These are phyloP conservation scores for Xenentodon cancila DNA, from an alignment of 2,797 vertebrate genomes.

Conservation along the genomic window DNA sequence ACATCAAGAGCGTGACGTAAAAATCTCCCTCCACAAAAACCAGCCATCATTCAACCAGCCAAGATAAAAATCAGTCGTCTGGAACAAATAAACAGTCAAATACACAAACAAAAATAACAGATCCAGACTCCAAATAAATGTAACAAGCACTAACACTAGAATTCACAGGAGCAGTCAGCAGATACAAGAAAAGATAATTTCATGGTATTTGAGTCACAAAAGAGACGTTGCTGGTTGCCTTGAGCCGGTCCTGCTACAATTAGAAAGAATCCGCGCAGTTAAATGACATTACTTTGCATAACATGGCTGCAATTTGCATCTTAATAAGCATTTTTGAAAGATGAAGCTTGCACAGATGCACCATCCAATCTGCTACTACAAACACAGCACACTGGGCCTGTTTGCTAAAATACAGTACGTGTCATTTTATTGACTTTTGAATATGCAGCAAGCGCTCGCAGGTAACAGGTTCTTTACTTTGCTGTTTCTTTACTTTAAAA, in stretches of 20 bases:
- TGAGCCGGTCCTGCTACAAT: constrained; percentile 14
- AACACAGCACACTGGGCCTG: constrained; percentile 52
- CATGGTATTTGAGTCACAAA: neutral
- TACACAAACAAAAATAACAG: neutral
- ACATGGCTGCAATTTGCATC: constrained; percentile 38
- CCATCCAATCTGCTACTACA: constrained; percentile 59
- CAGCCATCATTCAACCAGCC: neutral
- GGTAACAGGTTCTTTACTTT: constrained; percentile 18
- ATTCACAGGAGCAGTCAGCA: no score
- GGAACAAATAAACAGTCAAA: constrained; percentile 4
- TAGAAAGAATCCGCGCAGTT: constrained; percentile 15
- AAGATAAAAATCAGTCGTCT: neutral
- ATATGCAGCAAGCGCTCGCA: constrained; percentile 46
- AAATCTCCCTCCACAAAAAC: no score
- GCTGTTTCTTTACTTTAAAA: constrained; percentile 21
- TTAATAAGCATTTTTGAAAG: constrained; percentile 50
- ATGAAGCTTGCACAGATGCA: constrained; percentile 49
- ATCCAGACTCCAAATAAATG: neutral
- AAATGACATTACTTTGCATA: constrained; percentile 52
- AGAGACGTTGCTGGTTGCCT: constrained; percentile 5
- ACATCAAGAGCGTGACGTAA: no score
- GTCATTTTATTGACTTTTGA: constrained; percentile 50
- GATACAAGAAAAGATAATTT: neutral
- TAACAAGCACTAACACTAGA: no score
- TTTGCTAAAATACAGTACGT: constrained; percentile 62